Conservation (phyloP, 2,888 invertebrate genomes). For the Unio pictorum region DNA sequence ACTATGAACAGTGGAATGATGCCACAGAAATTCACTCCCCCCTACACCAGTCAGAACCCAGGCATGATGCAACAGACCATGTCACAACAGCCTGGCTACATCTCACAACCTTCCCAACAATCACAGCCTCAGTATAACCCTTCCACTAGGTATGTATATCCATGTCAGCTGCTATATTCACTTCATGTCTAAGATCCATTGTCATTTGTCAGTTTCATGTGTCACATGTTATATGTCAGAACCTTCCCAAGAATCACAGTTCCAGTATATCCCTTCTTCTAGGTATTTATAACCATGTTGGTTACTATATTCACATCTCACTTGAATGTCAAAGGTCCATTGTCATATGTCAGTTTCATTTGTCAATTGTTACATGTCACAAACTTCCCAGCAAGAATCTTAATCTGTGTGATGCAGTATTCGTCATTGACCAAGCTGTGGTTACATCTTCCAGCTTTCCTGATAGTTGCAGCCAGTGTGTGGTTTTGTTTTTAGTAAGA, state of each 20-base stretch:
- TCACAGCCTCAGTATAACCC: constrained; percentile 48
- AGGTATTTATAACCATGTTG: no score
- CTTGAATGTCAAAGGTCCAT: no score
- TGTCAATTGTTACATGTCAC: constrained; percentile 33
- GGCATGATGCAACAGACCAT: constrained; percentile 50
- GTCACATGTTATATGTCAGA: constrained; percentile 25
- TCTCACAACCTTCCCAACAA: constrained; percentile 51
- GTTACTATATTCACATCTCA: no score
- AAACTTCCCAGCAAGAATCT: no score
- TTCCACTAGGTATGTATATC: constrained; percentile 39
- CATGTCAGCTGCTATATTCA: neutral
- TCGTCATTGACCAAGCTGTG: no score
- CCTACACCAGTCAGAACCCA: constrained; percentile 51
- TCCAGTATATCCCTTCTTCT: neutral
- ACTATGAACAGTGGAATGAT: constrained; percentile 51
- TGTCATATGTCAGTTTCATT: no score
- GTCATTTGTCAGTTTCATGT: constrained; percentile 10
- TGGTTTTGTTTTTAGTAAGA: no score
- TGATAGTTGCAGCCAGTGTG: no score
- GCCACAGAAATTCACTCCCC: constrained; percentile 54
- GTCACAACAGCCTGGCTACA: constrained; percentile 45
- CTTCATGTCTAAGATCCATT: neutral
- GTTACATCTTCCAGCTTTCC: no score
- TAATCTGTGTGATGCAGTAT: no score
- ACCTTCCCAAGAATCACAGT: constrained; percentile 20